phyloP scores from a whole-genome alignment of 2,797 vertebrate genomes.

The Tragelaphus eurycerus region DNA sequence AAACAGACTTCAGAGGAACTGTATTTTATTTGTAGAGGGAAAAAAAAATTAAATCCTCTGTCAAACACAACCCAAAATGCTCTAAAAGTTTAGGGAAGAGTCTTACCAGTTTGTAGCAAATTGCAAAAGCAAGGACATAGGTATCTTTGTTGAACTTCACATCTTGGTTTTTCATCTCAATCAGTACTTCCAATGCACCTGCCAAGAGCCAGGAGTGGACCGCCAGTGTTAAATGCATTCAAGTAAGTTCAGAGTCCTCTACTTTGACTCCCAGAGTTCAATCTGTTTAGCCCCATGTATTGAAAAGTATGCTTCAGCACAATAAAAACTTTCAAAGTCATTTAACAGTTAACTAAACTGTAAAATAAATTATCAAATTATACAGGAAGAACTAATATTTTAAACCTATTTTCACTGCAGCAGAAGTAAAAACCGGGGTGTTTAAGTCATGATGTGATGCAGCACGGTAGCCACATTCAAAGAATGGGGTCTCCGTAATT shows the following conservation, averaged over 20 bases:
- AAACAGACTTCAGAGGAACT: constrained; percentile 49
- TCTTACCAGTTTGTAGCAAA: constrained; percentile 94
- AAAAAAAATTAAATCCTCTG: neutral
- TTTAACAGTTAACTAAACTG: neutral
- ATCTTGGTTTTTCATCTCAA: constrained; percentile 89
- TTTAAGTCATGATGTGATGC: neutral
- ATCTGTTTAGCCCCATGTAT: neutral
- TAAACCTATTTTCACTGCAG: neutral
- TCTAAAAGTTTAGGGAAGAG: neutral
- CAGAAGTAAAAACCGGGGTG: neutral
- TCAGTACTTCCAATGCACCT: constrained; percentile 90
- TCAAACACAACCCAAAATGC: neutral
- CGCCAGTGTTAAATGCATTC: neutral
- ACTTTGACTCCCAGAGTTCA: neutral
- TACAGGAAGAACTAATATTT: neutral
- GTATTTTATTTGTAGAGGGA: neutral
- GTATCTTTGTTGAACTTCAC: constrained; percentile 89
- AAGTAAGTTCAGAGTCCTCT: neutral
- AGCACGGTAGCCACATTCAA: neutral
- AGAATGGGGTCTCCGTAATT: neutral
- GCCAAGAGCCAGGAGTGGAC: constrained; percentile 51
- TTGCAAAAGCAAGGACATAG: constrained; percentile 86
- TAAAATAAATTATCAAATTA: neutral
- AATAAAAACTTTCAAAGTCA: neutral
- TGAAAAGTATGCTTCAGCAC: neutral